A percentile compares a stretch with the other conserved stretches of the same genome.
phyloP scores from a whole-genome alignment of 1,140 invertebrate genomes.

The Spodoptera frugiperda region DNA sequence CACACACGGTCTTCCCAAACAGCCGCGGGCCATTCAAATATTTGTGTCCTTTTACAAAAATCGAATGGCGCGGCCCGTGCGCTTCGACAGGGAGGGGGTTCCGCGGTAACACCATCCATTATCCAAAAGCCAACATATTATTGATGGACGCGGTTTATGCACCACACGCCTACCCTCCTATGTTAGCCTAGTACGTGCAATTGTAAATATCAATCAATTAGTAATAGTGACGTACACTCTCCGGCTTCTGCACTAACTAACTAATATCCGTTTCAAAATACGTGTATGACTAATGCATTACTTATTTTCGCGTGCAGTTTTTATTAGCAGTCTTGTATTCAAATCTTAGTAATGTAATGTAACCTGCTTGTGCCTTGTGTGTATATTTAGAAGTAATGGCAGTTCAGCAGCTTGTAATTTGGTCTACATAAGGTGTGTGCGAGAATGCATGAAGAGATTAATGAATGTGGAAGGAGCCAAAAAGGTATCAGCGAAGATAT shows the following conservation, averaged over 20 bases:
- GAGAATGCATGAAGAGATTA: too few relatives aligned
- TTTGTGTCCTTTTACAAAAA: slow-evolving; percentile 37
- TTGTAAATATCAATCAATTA: slow-evolving; percentile 33
- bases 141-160: slow-evolving; percentile 34
- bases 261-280: slow-evolving; percentile 17
- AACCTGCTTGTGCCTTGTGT: neutral
- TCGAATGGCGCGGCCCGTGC: slow-evolving; percentile 12
- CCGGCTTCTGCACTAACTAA: neutral
- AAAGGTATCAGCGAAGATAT: too few relatives aligned
- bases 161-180: neutral
- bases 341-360: too few relatives aligned
- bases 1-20: slow-evolving; percentile 29
- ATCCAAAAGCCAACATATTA: slow-evolving; percentile 30
- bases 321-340: too few relatives aligned
- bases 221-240: slow-evolving; percentile 12
- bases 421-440: too few relatives aligned
- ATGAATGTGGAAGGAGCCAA: too few relatives aligned
- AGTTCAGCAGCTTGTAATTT: too few relatives aligned
- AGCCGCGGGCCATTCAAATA: slow-evolving; percentile 30
- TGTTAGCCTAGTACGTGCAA: neutral
- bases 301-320: too few relatives aligned
- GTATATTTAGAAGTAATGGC: neutral
- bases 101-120: slow-evolving; percentile 26
- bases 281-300: slow-evolving; percentile 7
- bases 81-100: neutral